A percentile compares a stretch with the other conserved stretches of the same genome.
Evolutionary conservation across 2,888 invertebrate genomes (phyloP).

Genomic region (Meandrusa payeni): DNA sequence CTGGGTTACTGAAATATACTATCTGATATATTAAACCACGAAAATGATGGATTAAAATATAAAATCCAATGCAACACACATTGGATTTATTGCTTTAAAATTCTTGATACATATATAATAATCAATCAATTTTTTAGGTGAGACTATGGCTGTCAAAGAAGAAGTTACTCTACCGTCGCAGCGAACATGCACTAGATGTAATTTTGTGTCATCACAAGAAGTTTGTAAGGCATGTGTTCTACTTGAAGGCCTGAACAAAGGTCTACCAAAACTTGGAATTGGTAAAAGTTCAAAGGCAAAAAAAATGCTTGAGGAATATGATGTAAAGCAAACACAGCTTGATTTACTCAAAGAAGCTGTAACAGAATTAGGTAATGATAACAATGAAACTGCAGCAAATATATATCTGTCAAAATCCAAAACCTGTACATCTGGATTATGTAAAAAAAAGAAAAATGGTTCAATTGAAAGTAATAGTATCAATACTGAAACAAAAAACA

Average conservation of each 20-base stretch:
- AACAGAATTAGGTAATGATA: conserved; percentile 47
- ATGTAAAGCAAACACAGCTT: conserved; percentile 42
- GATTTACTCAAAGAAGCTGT: conserved; percentile 36
- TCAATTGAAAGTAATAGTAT: conserved; percentile 28
- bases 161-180: conserved; percentile 90
- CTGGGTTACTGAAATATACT: too few relatives aligned
- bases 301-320: conserved; percentile 81
- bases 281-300: conserved; percentile 92
- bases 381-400: conserved; percentile 28
- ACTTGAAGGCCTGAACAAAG: conserved; percentile 96
- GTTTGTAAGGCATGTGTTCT: conserved; percentile 98
- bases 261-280: conserved; percentile 94
- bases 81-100: too few relatives aligned
- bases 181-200: conserved; percentile 91
- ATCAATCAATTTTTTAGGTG: too few relatives aligned
- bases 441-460: conserved; percentile 34
- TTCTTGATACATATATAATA: too few relatives aligned
- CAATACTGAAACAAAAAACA: conserved; percentile 28
- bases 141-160: conserved; percentile 91
- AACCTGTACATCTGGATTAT: conserved; percentile 35
- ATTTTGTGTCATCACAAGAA: conserved; percentile 94
- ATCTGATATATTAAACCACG: too few relatives aligned
- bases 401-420: conserved; percentile 34
- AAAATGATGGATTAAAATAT: too few relatives aligned
- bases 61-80: too few relatives aligned